phyloP scores from a whole-genome alignment of 2,888 invertebrate genomes.

The Napeogenes sylphis region DNA sequence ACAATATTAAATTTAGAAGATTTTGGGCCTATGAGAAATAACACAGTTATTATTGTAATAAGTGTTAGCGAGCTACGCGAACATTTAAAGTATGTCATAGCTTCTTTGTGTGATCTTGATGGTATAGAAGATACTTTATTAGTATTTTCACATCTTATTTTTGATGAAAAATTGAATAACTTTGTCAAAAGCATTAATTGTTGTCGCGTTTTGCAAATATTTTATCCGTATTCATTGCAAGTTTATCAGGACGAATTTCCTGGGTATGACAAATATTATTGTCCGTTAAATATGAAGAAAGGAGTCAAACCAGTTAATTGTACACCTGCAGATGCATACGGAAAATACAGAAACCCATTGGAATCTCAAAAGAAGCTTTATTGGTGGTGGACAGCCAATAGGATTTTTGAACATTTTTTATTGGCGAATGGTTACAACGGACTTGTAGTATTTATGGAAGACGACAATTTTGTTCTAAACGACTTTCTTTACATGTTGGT shows the following conservation, averaged over 20 bases:
- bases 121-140: conserved; percentile 50
- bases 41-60: conserved; percentile 48
- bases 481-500: conserved; percentile 53
- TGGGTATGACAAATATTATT: conserved; percentile 42
- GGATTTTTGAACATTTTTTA: conserved; percentile 46
- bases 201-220: conserved; percentile 53
- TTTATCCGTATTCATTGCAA: conserved; percentile 53
- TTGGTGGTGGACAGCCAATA: conserved; percentile 64
- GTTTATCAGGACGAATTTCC: conserved; percentile 45
- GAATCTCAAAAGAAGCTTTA: conserved; percentile 47
- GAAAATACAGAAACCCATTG: conserved; percentile 43
- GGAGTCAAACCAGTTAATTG: conserved; percentile 40
- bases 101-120: conserved; percentile 43
- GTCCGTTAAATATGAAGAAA: conserved; percentile 37
- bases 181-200: conserved; percentile 48
- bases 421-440: conserved; percentile 39
- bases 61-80: conserved; percentile 39
- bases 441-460: conserved; percentile 47
- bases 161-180: conserved; percentile 42
- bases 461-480: conserved; percentile 45
- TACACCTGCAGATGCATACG: conserved; percentile 44
- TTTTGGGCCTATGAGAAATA: conserved; percentile 40
- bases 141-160: conserved; percentile 53
- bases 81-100: conserved; percentile 44
- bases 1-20: conserved; percentile 41